phyloP scores from a whole-genome alignment of 1,140 invertebrate species.

The Leguminivora glycinivorella region DNA sequence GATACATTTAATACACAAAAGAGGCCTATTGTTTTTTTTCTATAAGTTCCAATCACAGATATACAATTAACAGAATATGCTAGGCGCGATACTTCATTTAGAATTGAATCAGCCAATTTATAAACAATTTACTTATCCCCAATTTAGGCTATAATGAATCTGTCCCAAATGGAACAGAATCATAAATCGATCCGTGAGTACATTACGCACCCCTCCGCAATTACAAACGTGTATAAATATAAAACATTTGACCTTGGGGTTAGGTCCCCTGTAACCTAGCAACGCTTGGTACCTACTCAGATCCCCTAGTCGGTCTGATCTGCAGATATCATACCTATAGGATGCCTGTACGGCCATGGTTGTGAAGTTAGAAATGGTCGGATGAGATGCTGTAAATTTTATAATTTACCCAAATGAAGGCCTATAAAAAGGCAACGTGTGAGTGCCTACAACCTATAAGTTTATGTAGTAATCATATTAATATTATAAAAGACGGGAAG shows the following conservation, averaged over 20 bases:
- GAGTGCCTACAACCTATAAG: too few relatives aligned
- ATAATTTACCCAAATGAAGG: too few relatives aligned
- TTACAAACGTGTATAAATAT: constrained; percentile 53
- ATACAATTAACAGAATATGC: background rate
- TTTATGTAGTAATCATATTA: too few relatives aligned
- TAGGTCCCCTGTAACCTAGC: constrained; percentile 69
- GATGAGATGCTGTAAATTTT: background rate
- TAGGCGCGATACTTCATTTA: background rate
- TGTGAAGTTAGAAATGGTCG: constrained; percentile 53
- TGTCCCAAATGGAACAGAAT: constrained; percentile 7
- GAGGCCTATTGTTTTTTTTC: too few relatives aligned
- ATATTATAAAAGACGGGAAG: too few relatives aligned
- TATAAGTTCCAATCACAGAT: too few relatives aligned
- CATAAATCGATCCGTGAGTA: constrained; percentile 36
- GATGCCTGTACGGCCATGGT: constrained; percentile 48
- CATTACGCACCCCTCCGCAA: constrained; percentile 39
- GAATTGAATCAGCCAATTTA: background rate
- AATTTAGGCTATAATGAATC: constrained; percentile 20
- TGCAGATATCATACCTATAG: constrained; percentile 70
- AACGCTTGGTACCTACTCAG: constrained; percentile 61
- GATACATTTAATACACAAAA: too few relatives aligned
- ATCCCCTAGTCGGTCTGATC: constrained; percentile 67
- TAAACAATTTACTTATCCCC: constrained; percentile 1
- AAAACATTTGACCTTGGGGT: constrained; percentile 70
- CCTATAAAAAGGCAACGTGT: too few relatives aligned